These are phyloP conservation scores for Crax fasciolata DNA, from an alignment of 2,797 vertebrate species.

Conservation along the genomic window DNA sequence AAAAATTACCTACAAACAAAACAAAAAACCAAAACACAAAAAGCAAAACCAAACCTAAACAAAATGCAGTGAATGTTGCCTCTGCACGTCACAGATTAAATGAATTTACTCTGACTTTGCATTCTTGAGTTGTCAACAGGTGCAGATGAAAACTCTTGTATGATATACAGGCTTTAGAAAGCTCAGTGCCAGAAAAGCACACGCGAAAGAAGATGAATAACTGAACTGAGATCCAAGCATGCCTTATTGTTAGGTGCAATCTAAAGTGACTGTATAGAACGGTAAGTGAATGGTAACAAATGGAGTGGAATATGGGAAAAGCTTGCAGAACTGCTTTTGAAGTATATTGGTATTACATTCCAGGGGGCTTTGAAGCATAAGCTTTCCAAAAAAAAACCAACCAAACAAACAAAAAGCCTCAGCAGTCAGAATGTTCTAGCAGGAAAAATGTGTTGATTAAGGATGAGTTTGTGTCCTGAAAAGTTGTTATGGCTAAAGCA, in stretches of 20 bases:
- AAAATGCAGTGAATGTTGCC: background rate
- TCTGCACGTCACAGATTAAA: background rate
- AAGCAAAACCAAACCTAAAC: background rate
- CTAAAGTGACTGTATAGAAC: background rate
- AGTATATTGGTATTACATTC: background rate
- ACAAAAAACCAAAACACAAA: background rate
- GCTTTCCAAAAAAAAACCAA: background rate
- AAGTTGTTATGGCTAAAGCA: background rate
- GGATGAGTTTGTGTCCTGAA: accelerated
- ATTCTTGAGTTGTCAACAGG: background rate
- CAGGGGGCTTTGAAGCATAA: background rate
- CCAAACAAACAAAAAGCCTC: no score
- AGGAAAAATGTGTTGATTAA: background rate
- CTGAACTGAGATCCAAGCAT: background rate
- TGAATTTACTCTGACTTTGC: background rate
- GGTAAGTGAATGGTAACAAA: background rate
- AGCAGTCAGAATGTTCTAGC: accelerated
- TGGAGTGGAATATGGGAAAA: accelerated
- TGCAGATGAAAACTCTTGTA: background rate
- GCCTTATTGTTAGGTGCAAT: background rate
- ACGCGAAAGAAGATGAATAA: background rate
- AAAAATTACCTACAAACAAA: background rate
- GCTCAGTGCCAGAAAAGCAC: background rate
- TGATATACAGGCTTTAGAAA: background rate
- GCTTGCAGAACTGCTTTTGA: background rate